Percentiles rank a stretch among this genome's conserved stretches.
Evolutionary conservation across 2,113 vertebrate genomes (phyloP).

Genomic region (Blennius ocellaris): DNA sequence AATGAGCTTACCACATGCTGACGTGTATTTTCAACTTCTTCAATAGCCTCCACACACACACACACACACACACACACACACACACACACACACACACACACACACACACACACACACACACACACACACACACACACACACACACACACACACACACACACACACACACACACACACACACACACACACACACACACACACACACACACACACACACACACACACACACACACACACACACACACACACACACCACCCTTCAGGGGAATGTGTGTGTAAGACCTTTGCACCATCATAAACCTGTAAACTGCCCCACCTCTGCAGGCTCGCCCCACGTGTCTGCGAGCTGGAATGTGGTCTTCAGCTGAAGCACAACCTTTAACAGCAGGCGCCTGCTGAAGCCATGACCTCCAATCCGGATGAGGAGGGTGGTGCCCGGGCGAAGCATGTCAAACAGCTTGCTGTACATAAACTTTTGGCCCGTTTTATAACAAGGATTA

Average conservation of each 20-base stretch:
- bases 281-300: conserved; percentile 69
- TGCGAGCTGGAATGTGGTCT: conserved; percentile 34
- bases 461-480: neutral
- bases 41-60: neutral
- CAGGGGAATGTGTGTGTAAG: conserved; percentile 32
- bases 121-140: conserved; percentile 17
- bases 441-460: neutral
- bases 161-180: conserved; percentile 24
- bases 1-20: conserved; percentile 31
- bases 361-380: conserved; percentile 23
- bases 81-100: conserved; percentile 12
- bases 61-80: conserved; percentile 22
- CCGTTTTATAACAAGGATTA: neutral
- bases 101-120: conserved; percentile 22
- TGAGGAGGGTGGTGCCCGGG: neutral
- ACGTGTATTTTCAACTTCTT: neutral
- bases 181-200: conserved; percentile 12
- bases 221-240: too few species aligned
- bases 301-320: conserved; percentile 12
- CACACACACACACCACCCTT: conserved; percentile 19
- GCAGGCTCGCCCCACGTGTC: conserved; percentile 10
- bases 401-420: conserved; percentile 25
- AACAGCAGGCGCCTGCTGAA: conserved; percentile 10
- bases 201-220: conserved; percentile 22
- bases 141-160: conserved; percentile 11